Conservation (phyloP, 2,888 invertebrate species). For the Hirtodrosophila trivittata region DNA sequence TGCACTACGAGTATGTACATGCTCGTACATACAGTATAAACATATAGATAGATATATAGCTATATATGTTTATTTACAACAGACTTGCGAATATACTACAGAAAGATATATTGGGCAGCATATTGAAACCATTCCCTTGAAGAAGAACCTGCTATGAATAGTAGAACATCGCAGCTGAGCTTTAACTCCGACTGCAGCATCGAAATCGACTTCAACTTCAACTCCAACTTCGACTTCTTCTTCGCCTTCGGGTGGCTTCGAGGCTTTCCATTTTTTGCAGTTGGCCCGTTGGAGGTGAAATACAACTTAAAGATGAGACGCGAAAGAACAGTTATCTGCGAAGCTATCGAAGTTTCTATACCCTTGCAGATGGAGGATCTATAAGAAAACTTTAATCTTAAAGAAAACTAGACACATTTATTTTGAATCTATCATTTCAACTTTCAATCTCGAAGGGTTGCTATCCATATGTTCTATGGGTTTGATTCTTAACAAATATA, state of each 20-base stretch:
- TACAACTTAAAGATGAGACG: conserved; percentile 43
- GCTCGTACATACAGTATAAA: background rate
- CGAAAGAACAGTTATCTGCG: background rate
- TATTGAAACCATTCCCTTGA: conserved; percentile 41
- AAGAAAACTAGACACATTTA: too few species aligned
- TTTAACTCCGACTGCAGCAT: background rate
- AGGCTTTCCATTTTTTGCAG: conserved; percentile 4
- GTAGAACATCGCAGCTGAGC: conserved; percentile 5
- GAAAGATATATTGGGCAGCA: conserved; percentile 45
- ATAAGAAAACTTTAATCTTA: too few species aligned
- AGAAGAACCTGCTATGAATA: conserved; percentile 7
- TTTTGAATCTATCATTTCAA: too few species aligned
- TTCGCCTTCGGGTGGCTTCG: background rate
- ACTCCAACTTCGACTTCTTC: background rate
- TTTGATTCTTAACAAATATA: too few species aligned
- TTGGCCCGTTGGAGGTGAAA: conserved; percentile 52
- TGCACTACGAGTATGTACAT: conserved; percentile 21
- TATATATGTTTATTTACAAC: conserved; percentile 18
- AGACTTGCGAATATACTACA: conserved; percentile 27
- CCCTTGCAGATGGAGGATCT: background rate
- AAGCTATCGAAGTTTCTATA: background rate
- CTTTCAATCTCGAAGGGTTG: too few species aligned
- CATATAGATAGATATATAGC: conserved; percentile 2
- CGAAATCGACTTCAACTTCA: background rate
- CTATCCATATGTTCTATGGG: too few species aligned